These are phyloP conservation scores for Orius insidiosus DNA, from an alignment of 1,140 invertebrate genomes.

Conservation along the genomic window DNA sequence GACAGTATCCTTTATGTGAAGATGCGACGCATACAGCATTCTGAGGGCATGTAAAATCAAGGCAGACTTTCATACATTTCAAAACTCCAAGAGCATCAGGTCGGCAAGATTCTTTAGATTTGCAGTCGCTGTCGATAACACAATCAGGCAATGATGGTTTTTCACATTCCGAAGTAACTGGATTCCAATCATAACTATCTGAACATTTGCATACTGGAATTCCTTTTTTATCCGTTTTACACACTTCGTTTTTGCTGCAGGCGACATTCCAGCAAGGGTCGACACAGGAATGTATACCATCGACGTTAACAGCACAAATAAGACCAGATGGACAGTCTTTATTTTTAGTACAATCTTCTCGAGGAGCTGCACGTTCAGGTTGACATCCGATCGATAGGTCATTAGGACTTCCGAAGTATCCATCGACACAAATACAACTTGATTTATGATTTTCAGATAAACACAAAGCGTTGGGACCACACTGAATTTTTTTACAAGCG, in stretches of 20 bases:
- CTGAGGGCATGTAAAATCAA: slow-evolving; percentile 59
- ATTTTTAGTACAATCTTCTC: slow-evolving; percentile 45
- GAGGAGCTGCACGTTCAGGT: slow-evolving; percentile 31
- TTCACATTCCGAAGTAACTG: slow-evolving; percentile 57
- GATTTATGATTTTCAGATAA: slow-evolving; percentile 64
- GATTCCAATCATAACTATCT: slow-evolving; percentile 62
- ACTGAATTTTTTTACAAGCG: slow-evolving; percentile 69
- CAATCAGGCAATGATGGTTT: slow-evolving; percentile 76
- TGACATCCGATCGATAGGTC: slow-evolving; percentile 60
- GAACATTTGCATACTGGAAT: slow-evolving; percentile 59
- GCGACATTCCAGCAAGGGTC: slow-evolving; percentile 59
- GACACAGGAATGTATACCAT: slow-evolving; percentile 46
- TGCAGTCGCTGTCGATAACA: slow-evolving; percentile 50
- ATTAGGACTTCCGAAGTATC: slow-evolving; percentile 59
- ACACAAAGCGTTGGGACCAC: slow-evolving; percentile 77
- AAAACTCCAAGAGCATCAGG: slow-evolving; percentile 69
- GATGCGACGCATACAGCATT: slow-evolving; percentile 63
- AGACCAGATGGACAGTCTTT: slow-evolving; percentile 46
- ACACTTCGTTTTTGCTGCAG: slow-evolving; percentile 65
- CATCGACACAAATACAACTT: slow-evolving; percentile 65
- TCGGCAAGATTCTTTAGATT: slow-evolving; percentile 44
- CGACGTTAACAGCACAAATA: slow-evolving; percentile 32
- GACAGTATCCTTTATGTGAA: slow-evolving; percentile 56
- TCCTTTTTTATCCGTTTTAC: slow-evolving; percentile 41
- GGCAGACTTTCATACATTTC: slow-evolving; percentile 60